Base-by-base conservation (phyloP, 2,797 vertebrate species). In the Chromis chromis region DNA sequence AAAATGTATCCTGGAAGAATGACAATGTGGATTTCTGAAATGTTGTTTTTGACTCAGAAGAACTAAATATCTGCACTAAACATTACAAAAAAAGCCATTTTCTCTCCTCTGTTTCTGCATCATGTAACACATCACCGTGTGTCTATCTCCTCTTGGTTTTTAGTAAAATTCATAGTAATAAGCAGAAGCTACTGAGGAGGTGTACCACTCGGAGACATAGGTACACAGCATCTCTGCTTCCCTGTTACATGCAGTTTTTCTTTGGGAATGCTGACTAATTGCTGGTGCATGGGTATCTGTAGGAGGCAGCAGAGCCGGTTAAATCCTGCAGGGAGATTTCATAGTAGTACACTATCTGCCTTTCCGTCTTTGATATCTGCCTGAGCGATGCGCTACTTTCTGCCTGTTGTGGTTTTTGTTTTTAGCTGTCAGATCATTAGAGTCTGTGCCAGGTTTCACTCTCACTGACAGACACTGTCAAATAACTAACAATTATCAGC, bases 151-250 rank as follows among this genome's bases (percentile, higher is more conserved):
- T 94, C 95, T 82, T 92, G 85, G 94, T 88, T 93, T 95, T 95
- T 96, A 98, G 97, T 99, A 95, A 97, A 94, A 94, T 94, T 95
- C 96, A 93, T 96, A 97, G 94, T 98, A 96, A 95, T 98, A 98
- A 96, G 93, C 95, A 97, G 97, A 98, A 96, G 96, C 95, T 98
- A 95, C 97, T 97, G 96, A 96, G 96, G 96, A 96, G 95, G 91
- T 94, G 95, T 96, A 94, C 93, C 87, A 92, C 95, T 93, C 83
- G 96, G 96, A 98, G 94, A 95, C 94, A 96, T 97, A 98, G 97
- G 97, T 99, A 98, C 94, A 94, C 94, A 93, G 95, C 95, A 94
- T 94, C 95, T 95, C 91, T 90, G 93, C 92, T 88, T 91, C 94
- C 94, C 93, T 82, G 93, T 93, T 93, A 94, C 91, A 89, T 96